Evolutionary conservation across 2,797 vertebrate species (phyloP).

Genomic region (Potorous gilbertii): DNA sequence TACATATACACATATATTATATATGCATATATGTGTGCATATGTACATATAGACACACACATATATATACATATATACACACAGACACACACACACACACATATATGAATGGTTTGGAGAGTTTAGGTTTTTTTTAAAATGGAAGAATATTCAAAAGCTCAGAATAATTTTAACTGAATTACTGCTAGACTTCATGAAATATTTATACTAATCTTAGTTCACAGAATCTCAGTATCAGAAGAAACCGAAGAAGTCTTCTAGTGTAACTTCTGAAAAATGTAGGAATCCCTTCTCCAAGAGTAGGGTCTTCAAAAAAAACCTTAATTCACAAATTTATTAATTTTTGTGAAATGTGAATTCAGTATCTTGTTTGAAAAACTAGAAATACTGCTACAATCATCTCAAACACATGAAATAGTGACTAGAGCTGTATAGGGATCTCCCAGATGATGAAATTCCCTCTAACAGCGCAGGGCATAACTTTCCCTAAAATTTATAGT

Average conservation of each 20-base stretch:
- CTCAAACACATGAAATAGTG: neutral
- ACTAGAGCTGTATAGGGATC: neutral
- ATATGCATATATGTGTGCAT: neutral
- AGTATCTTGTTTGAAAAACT: conserved; percentile 47
- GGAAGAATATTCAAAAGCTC: rapidly evolving
- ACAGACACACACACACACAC: neutral
- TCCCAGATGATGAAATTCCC: neutral
- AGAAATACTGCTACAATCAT: conserved; percentile 8
- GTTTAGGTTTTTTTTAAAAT: neutral
- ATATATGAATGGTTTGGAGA: neutral
- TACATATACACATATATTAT: too few relatives aligned
- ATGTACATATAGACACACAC: neutral
- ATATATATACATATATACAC: neutral
- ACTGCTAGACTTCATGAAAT: neutral
- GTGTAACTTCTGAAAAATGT: neutral
- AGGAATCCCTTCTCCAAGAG: neutral
- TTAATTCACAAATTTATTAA: conserved; percentile 22
- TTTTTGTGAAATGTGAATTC: conserved; percentile 59
- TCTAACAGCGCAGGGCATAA: neutral
- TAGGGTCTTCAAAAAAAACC: neutral
- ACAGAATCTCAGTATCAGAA: neutral
- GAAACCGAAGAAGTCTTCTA: neutral
- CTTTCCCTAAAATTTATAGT: neutral
- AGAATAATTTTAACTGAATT: neutral
- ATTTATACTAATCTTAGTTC: neutral